A percentile compares a stretch with the other conserved stretches of the same genome.
Evolutionary conservation across 2,113 vertebrate genomes (phyloP).

Genomic region (Cyphomyrus discorhynchus): DNA sequence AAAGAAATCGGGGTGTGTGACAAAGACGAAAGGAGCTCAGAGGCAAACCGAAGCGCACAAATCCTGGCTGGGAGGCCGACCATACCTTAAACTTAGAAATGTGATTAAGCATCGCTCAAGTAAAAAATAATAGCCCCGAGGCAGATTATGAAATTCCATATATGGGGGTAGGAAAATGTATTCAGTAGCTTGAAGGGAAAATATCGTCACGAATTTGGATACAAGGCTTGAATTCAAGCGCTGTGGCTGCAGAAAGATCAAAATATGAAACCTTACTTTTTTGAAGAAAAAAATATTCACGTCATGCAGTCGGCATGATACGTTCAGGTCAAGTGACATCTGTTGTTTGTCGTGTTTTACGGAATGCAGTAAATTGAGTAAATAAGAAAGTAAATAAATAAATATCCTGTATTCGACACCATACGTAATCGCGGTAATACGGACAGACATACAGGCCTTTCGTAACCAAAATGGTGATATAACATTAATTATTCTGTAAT

Average conservation of each 20-base stretch:
- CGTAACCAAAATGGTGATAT: background rate
- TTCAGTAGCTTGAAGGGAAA: background rate
- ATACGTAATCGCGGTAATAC: background rate
- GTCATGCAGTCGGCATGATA: background rate
- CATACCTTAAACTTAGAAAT: background rate
- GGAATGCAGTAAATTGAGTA: background rate
- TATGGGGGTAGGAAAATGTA: background rate
- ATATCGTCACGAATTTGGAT: background rate
- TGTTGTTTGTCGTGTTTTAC: background rate
- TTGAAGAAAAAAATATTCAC: background rate
- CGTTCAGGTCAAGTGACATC: background rate
- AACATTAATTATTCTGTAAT: background rate
- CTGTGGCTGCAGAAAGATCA: background rate
- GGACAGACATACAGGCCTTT: background rate
- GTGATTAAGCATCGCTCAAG: background rate
- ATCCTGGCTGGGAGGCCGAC: background rate
- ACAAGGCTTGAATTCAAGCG: background rate
- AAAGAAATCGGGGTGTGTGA: background rate
- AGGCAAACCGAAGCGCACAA: background rate
- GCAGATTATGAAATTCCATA: background rate
- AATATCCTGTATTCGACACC: background rate
- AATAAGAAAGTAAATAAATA: background rate
- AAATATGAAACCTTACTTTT: background rate
- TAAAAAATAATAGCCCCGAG: background rate
- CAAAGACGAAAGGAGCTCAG: background rate